Percentiles rank a stretch among this genome's conserved stretches.
phyloP scores from a whole-genome alignment of 2,888 invertebrate genomes.

The Eupithecia vulgata region DNA sequence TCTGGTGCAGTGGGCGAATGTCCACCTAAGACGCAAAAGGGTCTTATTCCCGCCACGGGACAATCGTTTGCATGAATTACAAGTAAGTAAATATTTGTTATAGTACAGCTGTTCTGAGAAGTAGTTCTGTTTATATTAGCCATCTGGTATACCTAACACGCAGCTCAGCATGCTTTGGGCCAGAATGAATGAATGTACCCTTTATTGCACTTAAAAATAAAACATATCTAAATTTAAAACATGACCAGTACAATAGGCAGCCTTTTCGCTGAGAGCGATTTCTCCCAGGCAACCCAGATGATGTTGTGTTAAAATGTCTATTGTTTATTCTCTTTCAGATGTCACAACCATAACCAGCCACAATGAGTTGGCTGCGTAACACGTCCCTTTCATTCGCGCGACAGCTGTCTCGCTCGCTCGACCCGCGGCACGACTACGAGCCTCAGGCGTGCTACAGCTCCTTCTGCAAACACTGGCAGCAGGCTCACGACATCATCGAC shows the following conservation, averaged over 20 bases:
- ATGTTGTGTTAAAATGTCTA: not conserved
- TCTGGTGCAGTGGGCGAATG: not conserved
- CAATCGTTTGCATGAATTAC: too few species aligned
- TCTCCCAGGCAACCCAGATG: too few species aligned
- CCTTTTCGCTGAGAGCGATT: too few species aligned
- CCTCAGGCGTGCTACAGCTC: slow-evolving; percentile 96
- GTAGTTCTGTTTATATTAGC: too few species aligned
- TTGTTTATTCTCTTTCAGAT: slow-evolving; percentile 50
- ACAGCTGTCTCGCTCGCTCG: slow-evolving; percentile 84
- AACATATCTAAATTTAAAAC: too few species aligned
- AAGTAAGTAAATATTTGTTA: too few species aligned
- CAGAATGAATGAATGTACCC: too few species aligned
- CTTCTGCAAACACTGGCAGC: slow-evolving; percentile 97
- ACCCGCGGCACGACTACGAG: slow-evolving; percentile 90
- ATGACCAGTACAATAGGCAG: too few species aligned
- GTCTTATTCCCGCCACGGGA: not conserved
- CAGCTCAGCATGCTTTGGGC: too few species aligned
- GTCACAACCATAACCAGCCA: slow-evolving; percentile 51
- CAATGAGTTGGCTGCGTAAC: slow-evolving; percentile 89
- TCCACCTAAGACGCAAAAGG: not conserved
- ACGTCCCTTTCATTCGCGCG: slow-evolving; percentile 85
- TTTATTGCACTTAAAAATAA: too few species aligned
- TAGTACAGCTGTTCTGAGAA: too few species aligned
- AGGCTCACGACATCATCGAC: slow-evolving; percentile 92
- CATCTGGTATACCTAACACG: too few species aligned